Evolutionary conservation across 2,797 vertebrate species (phyloP), one percentile per base, ranked within the genome.

Genomic region (Gymnoscopelus braueri): DNA sequence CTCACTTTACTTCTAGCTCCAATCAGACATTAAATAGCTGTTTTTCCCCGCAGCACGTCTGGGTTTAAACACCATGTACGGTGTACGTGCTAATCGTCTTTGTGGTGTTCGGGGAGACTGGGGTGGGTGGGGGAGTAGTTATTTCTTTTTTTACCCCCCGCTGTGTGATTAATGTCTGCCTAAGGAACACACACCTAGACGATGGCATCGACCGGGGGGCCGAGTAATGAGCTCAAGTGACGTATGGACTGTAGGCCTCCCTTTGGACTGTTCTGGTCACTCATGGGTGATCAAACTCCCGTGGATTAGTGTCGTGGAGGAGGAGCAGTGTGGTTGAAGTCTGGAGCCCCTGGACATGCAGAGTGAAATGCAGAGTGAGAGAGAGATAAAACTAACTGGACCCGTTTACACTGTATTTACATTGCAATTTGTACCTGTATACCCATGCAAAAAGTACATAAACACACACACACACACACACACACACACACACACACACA

Each of bases 101-200:
- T 26, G 8, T 60, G 26, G 54, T 32, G 15, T 5, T 67, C 29
- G 15, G 44, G 74, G 44, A 47, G 69, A 70, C 12, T 29, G 26
- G 26, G 3, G 5, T 39, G 32, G 63, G 68, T 73, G 53, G 65
- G 66, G 61, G 63, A 78, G 74, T 74, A 62, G 54, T 65, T 66
- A 57, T 54, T 62, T 7, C 63, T 47, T 61, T 48, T 57, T 50
- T 68, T 39, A 23, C 19, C 15, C 53, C 15, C 60, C 11, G 49
- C 48, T 26, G 35, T 78, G 76, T 84, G 72, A 88, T 86, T 75
- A 88, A 85, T 62, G 80, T 64, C 71, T 71, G 72, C 74, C 66
- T 71, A 6, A 2, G 19, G 84, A 86, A 89, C 85, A 83, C 87
- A 87, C 86, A 89, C 87, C 78, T 85, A 66, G 78, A 82, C 1